Percentiles rank a stretch among this genome's conserved stretches.
Conservation (phyloP, 2,113 vertebrate species). For the Octodon degus region DNA sequence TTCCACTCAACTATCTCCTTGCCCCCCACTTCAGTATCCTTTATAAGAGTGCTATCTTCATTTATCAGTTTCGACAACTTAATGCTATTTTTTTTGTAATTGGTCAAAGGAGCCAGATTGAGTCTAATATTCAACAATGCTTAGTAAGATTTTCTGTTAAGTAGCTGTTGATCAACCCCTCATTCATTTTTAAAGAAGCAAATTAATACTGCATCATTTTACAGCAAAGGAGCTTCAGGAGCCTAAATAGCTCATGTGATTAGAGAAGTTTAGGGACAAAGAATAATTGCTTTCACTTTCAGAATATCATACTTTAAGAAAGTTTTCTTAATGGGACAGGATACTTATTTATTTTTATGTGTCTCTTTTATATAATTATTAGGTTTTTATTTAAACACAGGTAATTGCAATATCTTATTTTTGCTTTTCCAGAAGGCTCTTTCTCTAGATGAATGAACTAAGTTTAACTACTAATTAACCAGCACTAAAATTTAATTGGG, state of each 20-base stretch:
- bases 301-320: conserved; percentile 73
- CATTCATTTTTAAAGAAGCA: conserved; percentile 86
- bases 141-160: conserved; percentile 81
- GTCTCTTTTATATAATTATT: conserved; percentile 71
- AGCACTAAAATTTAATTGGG: conserved; percentile 87
- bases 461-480: conserved; percentile 86
- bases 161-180: conserved; percentile 81
- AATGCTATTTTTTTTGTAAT: conserved; percentile 70
- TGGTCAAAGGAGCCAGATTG: conserved; percentile 64
- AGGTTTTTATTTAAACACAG: conserved; percentile 54
- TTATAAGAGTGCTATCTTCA: conserved; percentile 31
- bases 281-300: conserved; percentile 77
- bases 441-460: conserved; percentile 80
- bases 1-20: too few species aligned
- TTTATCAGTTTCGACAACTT: conserved; percentile 74
- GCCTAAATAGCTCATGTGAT: conserved; percentile 78
- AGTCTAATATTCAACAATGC: conserved; percentile 64
- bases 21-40: background rate
- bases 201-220: conserved; percentile 83
- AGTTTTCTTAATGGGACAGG: conserved; percentile 75
- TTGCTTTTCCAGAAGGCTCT: conserved; percentile 72
- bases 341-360: background rate
- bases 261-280: conserved; percentile 71
- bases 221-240: conserved; percentile 74
- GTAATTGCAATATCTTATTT: conserved; percentile 67